Conservation (phyloP, 2,113 vertebrate genomes). For the Channa argus region DNA sequence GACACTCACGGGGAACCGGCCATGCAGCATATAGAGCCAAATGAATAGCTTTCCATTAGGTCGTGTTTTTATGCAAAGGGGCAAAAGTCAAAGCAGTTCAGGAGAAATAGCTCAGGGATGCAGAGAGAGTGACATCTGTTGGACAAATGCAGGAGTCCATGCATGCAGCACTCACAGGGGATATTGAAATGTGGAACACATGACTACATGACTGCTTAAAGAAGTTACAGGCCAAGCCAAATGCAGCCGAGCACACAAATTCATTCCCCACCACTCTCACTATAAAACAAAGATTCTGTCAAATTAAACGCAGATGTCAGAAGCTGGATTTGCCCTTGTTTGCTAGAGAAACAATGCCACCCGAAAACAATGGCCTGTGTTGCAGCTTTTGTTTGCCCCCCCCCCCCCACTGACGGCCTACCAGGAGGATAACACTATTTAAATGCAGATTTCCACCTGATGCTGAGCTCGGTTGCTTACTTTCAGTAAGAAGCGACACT, state of each 20-base stretch:
- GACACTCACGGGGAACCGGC: not conserved
- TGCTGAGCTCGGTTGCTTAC: constrained; percentile 33
- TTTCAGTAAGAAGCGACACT: constrained; percentile 23
- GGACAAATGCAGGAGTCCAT: constrained; percentile 29
- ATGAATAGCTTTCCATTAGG: not conserved
- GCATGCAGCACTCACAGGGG: not conserved
- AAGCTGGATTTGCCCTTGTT: constrained; percentile 1
- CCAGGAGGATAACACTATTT: constrained; percentile 41
- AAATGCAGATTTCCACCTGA: constrained; percentile 48
- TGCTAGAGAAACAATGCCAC: constrained; percentile 16
- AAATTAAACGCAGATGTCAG: constrained; percentile 6
- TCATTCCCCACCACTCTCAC: not conserved
- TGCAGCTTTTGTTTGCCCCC: constrained; percentile 11
- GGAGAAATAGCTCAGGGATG: not conserved
- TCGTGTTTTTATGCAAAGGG: not conserved
- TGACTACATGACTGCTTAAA: not conserved
- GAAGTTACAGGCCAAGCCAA: not conserved
- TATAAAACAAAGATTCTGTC: not conserved
- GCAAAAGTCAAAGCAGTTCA: not conserved
- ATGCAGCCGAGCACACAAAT: not conserved
- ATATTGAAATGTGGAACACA: not conserved
- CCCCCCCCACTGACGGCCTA: constrained; percentile 59
- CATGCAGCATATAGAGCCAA: not conserved
- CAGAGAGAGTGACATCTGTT: constrained; percentile 51
- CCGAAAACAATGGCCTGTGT: not conserved